These are phyloP conservation scores for Scelioninae gen. 1 DNA, from an alignment of 2,888 invertebrate genomes.

Conservation along the genomic window DNA sequence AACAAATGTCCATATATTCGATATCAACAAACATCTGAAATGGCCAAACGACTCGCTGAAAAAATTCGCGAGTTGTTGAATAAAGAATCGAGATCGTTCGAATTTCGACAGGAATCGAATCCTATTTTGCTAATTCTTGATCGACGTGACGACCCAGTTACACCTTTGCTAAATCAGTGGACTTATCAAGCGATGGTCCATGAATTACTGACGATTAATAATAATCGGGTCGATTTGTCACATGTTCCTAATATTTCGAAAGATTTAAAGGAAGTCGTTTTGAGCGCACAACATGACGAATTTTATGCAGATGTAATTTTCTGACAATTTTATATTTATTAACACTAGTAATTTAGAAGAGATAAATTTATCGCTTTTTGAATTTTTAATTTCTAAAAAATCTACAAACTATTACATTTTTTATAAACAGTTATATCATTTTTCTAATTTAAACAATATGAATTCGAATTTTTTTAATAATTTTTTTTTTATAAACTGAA, in stretches of 20 bases:
- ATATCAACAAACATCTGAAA: slow-evolving; percentile 93
- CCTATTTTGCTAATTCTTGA: slow-evolving; percentile 96
- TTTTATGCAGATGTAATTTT: slow-evolving; percentile 96
- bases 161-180: slow-evolving; percentile 98
- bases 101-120: slow-evolving; percentile 91
- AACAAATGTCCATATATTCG: slow-evolving; percentile 95
- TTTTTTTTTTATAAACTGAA: too few species aligned
- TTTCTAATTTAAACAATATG: too few species aligned
- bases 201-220: slow-evolving; percentile 94
- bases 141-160: slow-evolving; percentile 96
- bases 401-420: too few species aligned
- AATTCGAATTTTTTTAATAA: too few species aligned
- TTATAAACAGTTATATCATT: too few species aligned
- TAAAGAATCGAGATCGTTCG: slow-evolving; percentile 94
- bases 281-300: slow-evolving; percentile 97
- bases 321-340: too few species aligned
- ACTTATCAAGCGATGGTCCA: slow-evolving; percentile 99
- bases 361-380: too few species aligned
- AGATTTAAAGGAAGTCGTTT: slow-evolving; percentile 96
- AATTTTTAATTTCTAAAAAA: too few species aligned
- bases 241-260: slow-evolving; percentile 93
- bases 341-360: too few species aligned
- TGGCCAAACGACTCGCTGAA: slow-evolving; percentile 93
- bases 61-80: slow-evolving; percentile 93
- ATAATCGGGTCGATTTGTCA: slow-evolving; percentile 90